These are phyloP conservation scores for Noctua janthina DNA, from an alignment of 2,888 invertebrate species.

Conservation along the genomic window DNA sequence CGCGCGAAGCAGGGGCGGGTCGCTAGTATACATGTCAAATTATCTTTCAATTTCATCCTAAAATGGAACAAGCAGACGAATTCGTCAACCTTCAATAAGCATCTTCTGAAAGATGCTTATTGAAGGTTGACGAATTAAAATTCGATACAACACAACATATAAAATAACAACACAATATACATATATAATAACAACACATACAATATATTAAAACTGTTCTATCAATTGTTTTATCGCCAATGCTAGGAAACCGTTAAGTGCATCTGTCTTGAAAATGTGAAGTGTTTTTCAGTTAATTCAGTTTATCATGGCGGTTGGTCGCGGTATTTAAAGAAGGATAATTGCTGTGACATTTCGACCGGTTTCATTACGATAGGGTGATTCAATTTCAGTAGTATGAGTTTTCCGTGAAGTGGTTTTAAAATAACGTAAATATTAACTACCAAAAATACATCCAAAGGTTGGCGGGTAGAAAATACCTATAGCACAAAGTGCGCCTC, in stretches of 20 bases:
- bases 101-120: not conserved
- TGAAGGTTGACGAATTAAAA: not conserved
- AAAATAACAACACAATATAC: too few relatives aligned
- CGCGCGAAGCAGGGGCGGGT: too few relatives aligned
- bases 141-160: too few relatives aligned
- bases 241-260: conserved; percentile 19
- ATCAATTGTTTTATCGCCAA: conserved; percentile 36
- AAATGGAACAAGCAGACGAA: not conserved
- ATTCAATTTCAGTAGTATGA: not conserved
- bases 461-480: not conserved
- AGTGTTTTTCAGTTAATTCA: conserved; percentile 1
- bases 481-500: not conserved
- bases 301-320: not conserved
- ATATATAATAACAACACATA: too few relatives aligned
- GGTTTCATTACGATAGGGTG: not conserved
- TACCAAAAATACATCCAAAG: not conserved
- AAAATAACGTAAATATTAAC: not conserved
- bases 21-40: not conserved
- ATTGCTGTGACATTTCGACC: not conserved
- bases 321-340: too few relatives aligned
- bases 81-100: too few relatives aligned
- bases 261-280: not conserved
- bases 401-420: not conserved
- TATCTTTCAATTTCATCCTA: not conserved
- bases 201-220: conserved; percentile 13